These are phyloP conservation scores for Ophion costatus DNA, from an alignment of 2,888 invertebrate genomes.

Conservation along the genomic window DNA sequence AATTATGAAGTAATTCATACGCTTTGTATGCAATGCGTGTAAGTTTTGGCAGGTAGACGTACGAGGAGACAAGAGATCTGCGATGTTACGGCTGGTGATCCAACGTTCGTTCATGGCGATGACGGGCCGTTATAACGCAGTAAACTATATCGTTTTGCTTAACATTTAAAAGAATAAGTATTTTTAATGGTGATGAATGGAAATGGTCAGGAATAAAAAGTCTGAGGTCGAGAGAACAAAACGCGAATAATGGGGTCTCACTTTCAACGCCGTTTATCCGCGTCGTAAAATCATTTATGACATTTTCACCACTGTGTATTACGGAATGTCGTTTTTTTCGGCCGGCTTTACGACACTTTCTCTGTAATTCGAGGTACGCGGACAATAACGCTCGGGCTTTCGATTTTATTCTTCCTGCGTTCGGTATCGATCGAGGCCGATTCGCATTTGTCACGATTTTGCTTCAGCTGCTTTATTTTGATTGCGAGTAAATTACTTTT, in stretches of 20 bases:
- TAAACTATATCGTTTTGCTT: constrained; percentile 18
- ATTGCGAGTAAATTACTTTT: neutral
- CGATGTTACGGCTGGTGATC: neutral
- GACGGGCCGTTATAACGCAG: constrained; percentile 35
- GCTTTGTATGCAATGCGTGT: neutral
- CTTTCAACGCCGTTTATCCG: constrained; percentile 72
- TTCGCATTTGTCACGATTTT: constrained; percentile 9
- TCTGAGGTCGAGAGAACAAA: constrained; percentile 33
- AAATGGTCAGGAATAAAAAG: constrained; percentile 15
- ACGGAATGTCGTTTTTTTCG: constrained; percentile 31
- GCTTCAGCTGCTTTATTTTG: neutral
- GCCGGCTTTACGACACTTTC: constrained; percentile 59
- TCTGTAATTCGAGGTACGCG: constrained; percentile 28
- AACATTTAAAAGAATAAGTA: constrained; percentile 13
- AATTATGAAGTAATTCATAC: constrained; percentile 31
- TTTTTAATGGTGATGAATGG: constrained; percentile 26
- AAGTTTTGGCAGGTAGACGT: neutral
- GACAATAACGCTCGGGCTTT: constrained; percentile 18
- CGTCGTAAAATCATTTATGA: constrained; percentile 75
- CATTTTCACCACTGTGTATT: constrained; percentile 56
- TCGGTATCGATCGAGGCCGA: neutral
- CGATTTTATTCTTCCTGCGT: constrained; percentile 7
- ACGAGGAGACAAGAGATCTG: neutral
- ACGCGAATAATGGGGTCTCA: constrained; percentile 65
- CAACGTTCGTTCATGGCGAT: constrained; percentile 6